These are phyloP conservation scores for Mus caroli DNA, from an alignment of 2,797 vertebrate species.

Conservation along the genomic window DNA sequence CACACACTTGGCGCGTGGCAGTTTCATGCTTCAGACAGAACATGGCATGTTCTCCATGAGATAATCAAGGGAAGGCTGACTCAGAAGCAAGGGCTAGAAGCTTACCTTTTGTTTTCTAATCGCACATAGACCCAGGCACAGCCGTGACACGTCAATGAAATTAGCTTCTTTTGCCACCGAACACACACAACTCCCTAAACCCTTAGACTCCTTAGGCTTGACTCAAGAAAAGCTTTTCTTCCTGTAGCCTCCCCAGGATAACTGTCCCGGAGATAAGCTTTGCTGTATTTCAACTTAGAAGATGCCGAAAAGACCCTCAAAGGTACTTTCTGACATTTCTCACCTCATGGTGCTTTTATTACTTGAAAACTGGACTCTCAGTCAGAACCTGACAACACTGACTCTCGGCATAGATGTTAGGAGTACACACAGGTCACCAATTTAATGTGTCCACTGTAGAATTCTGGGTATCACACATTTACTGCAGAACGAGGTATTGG, in stretches of 20 bases:
- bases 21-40: neutral
- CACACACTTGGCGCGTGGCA: neutral
- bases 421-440: neutral
- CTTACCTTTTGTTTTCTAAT: neutral
- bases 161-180: neutral
- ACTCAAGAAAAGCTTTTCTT: slow-evolving; percentile 52
- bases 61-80: too few species aligned
- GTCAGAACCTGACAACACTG: neutral
- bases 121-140: neutral
- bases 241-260: neutral
- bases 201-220: slow-evolving; percentile 10
- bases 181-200: slow-evolving; percentile 27
- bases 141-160: neutral
- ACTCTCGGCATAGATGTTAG: neutral
- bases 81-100: too few species aligned
- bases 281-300: slow-evolving; percentile 48
- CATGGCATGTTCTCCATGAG: neutral
- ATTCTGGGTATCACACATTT: neutral
- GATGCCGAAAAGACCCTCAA: slow-evolving; percentile 1
- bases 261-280: slow-evolving; percentile 9
- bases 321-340: neutral
- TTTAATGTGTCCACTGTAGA: neutral
- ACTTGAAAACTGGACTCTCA: slow-evolving; percentile 38
- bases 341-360: slow-evolving; percentile 47
- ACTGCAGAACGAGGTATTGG: neutral